Conservation (phyloP, 1,140 invertebrate genomes). For the Tetragnatha versicolor region DNA sequence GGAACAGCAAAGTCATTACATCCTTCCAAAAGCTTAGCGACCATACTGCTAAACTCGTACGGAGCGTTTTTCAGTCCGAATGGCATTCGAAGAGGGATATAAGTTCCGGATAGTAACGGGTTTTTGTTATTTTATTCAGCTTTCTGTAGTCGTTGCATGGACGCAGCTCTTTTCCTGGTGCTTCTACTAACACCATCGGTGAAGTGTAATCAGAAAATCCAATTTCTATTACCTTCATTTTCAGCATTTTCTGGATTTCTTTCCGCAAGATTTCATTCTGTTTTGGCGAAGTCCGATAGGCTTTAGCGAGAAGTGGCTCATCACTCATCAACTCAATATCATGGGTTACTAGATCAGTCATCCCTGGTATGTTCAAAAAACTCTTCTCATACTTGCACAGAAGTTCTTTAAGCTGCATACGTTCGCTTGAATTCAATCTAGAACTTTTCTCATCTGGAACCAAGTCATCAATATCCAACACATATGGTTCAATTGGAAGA, state of each 20-base stretch:
- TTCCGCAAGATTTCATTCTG: slow-evolving; percentile 2
- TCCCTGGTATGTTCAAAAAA: slow-evolving; percentile 18
- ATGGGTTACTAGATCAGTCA: slow-evolving; percentile 1
- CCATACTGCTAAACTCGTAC: background rate
- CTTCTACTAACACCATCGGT: background rate
- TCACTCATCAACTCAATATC: slow-evolving; percentile 6
- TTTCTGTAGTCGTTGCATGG: slow-evolving; percentile 3
- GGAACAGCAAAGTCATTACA: slow-evolving; percentile 6
- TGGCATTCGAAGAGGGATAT: background rate
- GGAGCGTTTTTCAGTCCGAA: slow-evolving; percentile 26
- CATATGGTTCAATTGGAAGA: background rate
- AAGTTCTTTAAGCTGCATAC: background rate
- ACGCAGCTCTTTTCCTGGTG: background rate
- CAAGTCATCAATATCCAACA: background rate
- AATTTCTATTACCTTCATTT: slow-evolving; percentile 3
- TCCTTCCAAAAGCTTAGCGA: background rate
- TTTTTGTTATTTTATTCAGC: background rate
- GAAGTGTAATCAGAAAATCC: slow-evolving; percentile 22
- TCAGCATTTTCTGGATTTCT: slow-evolving; percentile 27
- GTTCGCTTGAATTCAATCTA: background rate
- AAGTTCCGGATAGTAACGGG: background rate
- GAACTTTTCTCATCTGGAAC: background rate
- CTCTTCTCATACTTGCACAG: background rate
- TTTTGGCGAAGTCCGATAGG: background rate
- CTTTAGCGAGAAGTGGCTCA: background rate